Conservation (phyloP, 2,797 vertebrate species). For the Varecia variegata region DNA sequence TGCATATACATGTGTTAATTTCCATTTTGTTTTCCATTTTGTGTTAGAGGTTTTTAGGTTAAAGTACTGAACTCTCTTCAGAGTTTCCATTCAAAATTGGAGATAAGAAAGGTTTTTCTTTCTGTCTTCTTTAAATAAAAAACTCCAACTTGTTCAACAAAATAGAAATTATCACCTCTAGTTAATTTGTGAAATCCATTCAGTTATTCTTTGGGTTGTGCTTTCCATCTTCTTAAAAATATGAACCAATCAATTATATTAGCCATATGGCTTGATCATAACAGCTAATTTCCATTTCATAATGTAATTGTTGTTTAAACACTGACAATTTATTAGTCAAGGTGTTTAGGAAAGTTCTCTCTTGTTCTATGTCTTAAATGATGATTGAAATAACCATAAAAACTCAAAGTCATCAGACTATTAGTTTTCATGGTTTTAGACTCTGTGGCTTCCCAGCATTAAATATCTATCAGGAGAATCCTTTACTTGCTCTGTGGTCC, state of each 20-base stretch:
- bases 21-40: not conserved
- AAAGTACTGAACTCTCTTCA: not conserved
- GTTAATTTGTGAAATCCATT: conserved; percentile 79
- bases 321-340: conserved; percentile 81
- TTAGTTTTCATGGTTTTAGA: conserved; percentile 46
- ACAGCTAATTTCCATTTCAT: conserved; percentile 81
- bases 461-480: conserved; percentile 7
- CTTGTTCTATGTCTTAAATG: conserved; percentile 62
- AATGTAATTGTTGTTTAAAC: conserved; percentile 82
- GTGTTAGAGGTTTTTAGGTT: not conserved
- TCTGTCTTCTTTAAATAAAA: conserved; percentile 22
- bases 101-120: not conserved
- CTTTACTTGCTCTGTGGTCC: conserved; percentile 59
- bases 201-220: conserved; percentile 69
- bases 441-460: conserved; percentile 45
- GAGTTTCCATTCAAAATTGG: conserved; percentile 35
- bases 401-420: conserved; percentile 61
- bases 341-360: conserved; percentile 78
- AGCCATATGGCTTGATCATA: conserved; percentile 83
- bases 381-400: conserved; percentile 78
- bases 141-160: conserved; percentile 53
- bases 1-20: not conserved
- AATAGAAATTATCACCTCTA: conserved; percentile 69
- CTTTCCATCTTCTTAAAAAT: conserved; percentile 79
- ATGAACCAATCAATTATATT: conserved; percentile 83